These are phyloP conservation scores for Crypturellus tataupa DNA, from an alignment of 2,797 vertebrate species.

Conservation along the genomic window DNA sequence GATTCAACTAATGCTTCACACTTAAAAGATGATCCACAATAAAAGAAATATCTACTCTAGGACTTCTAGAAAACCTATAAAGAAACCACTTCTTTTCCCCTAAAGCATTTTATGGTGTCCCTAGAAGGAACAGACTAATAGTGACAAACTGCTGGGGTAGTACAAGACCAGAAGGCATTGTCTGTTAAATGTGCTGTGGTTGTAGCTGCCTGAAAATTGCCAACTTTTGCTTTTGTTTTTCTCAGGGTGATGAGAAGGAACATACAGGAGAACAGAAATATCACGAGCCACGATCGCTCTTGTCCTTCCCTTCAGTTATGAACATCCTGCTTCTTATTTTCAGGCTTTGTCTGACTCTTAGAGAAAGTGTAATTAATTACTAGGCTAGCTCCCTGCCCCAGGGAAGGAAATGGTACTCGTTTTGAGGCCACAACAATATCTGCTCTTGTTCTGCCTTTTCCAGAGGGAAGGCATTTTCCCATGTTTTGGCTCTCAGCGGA, in stretches of 20 bases:
- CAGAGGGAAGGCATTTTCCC: constrained; percentile 40
- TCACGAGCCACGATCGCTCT: background rate
- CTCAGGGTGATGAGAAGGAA: background rate
- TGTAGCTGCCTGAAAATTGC: background rate
- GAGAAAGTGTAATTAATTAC: constrained; percentile 64
- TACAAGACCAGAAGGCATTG: background rate
- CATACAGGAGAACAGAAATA: background rate
- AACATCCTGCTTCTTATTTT: background rate
- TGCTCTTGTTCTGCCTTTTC: constrained; percentile 46
- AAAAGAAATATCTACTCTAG: background rate
- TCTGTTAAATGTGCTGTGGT: background rate
- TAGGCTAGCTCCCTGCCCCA: background rate
- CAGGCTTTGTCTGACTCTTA: constrained; percentile 29
- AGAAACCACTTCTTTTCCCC: background rate
- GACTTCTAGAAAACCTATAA: background rate
- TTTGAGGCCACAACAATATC: constrained; percentile 26
- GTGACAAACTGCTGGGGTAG: background rate
- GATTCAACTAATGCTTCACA: background rate
- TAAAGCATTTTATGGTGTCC: background rate
- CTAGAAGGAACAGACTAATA: background rate
- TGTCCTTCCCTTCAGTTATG: constrained; percentile 8
- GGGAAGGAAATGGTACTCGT: constrained; percentile 52
- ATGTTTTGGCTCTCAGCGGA: constrained; percentile 13
- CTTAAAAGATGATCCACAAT: background rate
- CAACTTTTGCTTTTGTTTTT: background rate